Evolutionary conservation across 2,113 vertebrate genomes (phyloP).

Genomic region (Centropristis striata): DNA sequence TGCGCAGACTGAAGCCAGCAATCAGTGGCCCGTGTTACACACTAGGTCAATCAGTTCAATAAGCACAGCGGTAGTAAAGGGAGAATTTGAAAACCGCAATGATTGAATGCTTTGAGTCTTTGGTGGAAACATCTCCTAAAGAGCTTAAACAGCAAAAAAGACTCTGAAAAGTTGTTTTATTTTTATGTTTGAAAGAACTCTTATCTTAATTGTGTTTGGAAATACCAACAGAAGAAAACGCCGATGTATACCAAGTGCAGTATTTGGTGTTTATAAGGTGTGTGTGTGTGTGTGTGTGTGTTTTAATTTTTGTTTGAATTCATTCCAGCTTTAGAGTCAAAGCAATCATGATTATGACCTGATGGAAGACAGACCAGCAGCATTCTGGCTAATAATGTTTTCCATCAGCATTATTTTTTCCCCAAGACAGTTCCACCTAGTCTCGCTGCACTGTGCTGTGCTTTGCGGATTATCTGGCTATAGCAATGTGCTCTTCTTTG

Average conservation of each 20-base stretch:
- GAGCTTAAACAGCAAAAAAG: not conserved
- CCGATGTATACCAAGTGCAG: not conserved
- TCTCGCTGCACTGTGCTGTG: too few relatives aligned
- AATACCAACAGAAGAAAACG: too few relatives aligned
- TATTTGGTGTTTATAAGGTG: not conserved
- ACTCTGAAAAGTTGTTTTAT: not conserved
- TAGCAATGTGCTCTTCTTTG: too few relatives aligned
- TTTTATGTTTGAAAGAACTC: not conserved
- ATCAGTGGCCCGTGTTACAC: not conserved
- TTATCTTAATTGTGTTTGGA: not conserved
- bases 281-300: too few relatives aligned
- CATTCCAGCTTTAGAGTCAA: not conserved
- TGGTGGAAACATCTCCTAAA: constrained; percentile 8
- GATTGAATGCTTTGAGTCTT: not conserved
- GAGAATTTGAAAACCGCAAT: constrained; percentile 18
- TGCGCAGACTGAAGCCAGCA: constrained; percentile 24
- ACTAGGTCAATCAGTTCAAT: not conserved
- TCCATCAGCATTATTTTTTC: constrained; percentile 3
- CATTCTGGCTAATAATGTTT: constrained; percentile 30
- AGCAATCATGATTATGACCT: not conserved
- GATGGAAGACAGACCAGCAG: constrained; percentile 33
- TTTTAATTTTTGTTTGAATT: not conserved
- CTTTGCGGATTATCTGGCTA: too few relatives aligned
- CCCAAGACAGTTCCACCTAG: too few relatives aligned
- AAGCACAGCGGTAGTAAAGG: constrained; percentile 8